These are phyloP conservation scores for Napeogenes sylphis DNA, from an alignment of 2,888 invertebrate species.

Conservation along the genomic window DNA sequence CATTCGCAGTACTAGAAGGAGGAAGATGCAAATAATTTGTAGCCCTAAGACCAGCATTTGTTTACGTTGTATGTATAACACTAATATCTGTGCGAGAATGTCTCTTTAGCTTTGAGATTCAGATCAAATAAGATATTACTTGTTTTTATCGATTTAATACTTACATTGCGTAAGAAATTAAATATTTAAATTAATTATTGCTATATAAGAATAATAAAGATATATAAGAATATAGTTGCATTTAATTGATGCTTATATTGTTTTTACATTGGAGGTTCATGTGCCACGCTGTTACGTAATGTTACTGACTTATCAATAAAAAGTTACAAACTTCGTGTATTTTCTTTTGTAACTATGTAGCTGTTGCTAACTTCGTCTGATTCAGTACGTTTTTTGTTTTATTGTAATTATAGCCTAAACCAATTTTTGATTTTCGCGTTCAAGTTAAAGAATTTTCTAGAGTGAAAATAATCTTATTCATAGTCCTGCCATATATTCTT, in stretches of 20 bases:
- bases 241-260: not conserved
- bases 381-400: not conserved
- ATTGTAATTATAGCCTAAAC: too few species aligned
- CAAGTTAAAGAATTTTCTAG: too few species aligned
- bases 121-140: not conserved
- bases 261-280: slow-evolving; percentile 4
- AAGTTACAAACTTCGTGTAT: not conserved
- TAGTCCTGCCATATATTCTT: too few species aligned
- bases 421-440: too few species aligned
- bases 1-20: not conserved
- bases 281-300: slow-evolving; percentile 5
- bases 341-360: not conserved
- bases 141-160: not conserved
- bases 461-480: too few species aligned
- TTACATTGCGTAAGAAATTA: slow-evolving; percentile 7
- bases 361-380: not conserved
- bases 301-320: slow-evolving; percentile 3
- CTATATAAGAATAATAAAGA: too few species aligned
- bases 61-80: not conserved
- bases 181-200: not conserved
- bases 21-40: not conserved
- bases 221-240: not conserved
- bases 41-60: not conserved
- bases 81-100: too few species aligned
- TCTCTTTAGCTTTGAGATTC: not conserved